Conservation (phyloP, 2,113 vertebrate species). For the Smithornis capensis region DNA sequence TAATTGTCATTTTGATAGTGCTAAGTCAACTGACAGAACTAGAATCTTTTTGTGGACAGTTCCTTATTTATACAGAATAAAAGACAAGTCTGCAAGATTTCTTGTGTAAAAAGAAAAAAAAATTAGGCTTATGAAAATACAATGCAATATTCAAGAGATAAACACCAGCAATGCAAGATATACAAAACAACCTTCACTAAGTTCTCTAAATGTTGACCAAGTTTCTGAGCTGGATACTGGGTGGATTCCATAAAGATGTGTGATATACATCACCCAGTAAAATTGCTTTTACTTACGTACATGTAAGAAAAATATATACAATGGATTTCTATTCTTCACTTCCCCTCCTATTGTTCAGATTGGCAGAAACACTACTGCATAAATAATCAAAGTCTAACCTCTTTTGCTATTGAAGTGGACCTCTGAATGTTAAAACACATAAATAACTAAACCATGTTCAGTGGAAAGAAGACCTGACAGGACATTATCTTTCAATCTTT, state of each 20-base stretch:
- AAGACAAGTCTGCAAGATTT: background rate
- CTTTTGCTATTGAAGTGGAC: background rate
- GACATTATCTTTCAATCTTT: background rate
- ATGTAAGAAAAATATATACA: accelerated
- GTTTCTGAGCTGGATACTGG: background rate
- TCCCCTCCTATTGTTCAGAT: background rate
- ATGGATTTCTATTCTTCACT: background rate
- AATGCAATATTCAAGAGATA: background rate
- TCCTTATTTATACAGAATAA: background rate
- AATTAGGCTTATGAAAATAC: background rate
- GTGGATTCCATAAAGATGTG: background rate
- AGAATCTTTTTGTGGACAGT: background rate
- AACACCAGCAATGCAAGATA: background rate
- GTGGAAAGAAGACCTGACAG: background rate
- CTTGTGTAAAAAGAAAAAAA: background rate
- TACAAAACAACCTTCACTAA: background rate
- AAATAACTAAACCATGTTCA: background rate
- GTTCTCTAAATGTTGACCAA: background rate
- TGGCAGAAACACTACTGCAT: background rate
- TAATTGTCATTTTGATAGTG: background rate
- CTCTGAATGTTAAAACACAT: background rate
- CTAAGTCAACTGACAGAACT: background rate
- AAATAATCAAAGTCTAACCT: background rate
- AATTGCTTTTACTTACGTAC: background rate
- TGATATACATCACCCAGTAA: background rate